phyloP scores from a whole-genome alignment of 2,888 invertebrate species.

The Podabrus alpinus region DNA sequence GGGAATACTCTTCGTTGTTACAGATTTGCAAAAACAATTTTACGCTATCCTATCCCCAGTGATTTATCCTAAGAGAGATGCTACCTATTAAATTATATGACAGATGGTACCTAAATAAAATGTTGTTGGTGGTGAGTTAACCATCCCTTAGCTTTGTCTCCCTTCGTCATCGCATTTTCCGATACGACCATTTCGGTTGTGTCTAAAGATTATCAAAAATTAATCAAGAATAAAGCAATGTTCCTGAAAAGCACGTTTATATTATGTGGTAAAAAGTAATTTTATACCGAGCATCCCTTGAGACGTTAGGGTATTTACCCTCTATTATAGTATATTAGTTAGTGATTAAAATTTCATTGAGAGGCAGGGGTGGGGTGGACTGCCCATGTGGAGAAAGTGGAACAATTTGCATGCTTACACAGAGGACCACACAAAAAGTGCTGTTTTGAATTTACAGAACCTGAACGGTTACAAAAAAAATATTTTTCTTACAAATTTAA shows the following conservation, averaged over 20 bases:
- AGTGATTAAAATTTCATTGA: conserved; percentile 52
- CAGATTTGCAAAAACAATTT: conserved; percentile 30
- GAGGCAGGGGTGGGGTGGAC: conserved; percentile 31
- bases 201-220: conserved; percentile 16
- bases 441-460: too few relatives aligned
- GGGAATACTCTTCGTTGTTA: conserved; percentile 10
- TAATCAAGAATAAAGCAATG: conserved; percentile 14
- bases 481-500: too few relatives aligned
- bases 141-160: not conserved
- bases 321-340: conserved; percentile 50
- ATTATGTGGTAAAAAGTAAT: conserved; percentile 46
- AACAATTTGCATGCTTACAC: too few relatives aligned
- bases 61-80: conserved; percentile 29
- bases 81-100: conserved; percentile 40
- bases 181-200: not conserved
- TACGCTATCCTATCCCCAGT: conserved; percentile 24
- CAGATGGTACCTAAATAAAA: conserved; percentile 40
- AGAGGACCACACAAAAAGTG: too few relatives aligned
- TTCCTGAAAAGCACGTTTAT: conserved; percentile 37
- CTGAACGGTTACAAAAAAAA: too few relatives aligned
- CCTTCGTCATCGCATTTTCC: not conserved
- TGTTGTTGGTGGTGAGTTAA: not conserved
- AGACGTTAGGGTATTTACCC: conserved; percentile 46
- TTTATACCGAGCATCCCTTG: conserved; percentile 42
- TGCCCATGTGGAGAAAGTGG: not conserved